These are phyloP conservation scores for Aix galericulata DNA, from an alignment of 2,113 vertebrate genomes.

Conservation along the genomic window DNA sequence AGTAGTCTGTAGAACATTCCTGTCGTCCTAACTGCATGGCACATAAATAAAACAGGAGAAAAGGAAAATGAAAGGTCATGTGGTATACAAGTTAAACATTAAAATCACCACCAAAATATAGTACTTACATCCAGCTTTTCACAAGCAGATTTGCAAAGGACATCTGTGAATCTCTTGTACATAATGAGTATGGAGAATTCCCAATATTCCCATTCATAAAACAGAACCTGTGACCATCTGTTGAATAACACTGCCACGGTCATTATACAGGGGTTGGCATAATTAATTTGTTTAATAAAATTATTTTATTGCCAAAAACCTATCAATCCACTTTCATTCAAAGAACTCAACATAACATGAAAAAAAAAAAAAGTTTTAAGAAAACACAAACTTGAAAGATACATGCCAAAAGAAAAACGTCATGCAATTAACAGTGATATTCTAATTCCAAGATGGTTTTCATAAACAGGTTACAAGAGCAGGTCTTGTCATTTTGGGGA, in stretches of 20 bases:
- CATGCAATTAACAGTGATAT: not conserved
- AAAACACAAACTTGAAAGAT: constrained; percentile 8
- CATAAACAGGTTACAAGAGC: not conserved
- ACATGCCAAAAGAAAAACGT: not conserved
- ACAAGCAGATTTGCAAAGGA: constrained; percentile 54
- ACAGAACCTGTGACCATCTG: constrained; percentile 58
- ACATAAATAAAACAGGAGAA: not conserved
- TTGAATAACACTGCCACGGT: constrained; percentile 46
- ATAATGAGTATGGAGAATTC: constrained; percentile 48
- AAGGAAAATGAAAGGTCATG: not conserved
- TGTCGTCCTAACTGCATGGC: not conserved
- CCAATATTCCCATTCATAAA: constrained; percentile 61
- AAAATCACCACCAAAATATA: constrained; percentile 12
- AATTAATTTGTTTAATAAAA: constrained; percentile 13
- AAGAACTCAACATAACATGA: constrained; percentile 11
- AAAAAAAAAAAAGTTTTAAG: constrained; percentile 13
- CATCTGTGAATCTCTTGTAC: constrained; percentile 46
- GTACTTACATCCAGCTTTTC: constrained; percentile 54
- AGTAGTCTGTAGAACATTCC: not conserved
- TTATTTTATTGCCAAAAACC: constrained; percentile 39
- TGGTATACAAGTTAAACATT: not conserved
- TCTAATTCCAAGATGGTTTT: not conserved
- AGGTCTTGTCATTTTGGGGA: not conserved
- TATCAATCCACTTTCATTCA: not conserved
- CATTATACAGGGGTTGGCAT: constrained; percentile 6